These are phyloP conservation scores for Coenobita brevimanus DNA, from an alignment of 1,140 invertebrate genomes.

Conservation along the genomic window DNA sequence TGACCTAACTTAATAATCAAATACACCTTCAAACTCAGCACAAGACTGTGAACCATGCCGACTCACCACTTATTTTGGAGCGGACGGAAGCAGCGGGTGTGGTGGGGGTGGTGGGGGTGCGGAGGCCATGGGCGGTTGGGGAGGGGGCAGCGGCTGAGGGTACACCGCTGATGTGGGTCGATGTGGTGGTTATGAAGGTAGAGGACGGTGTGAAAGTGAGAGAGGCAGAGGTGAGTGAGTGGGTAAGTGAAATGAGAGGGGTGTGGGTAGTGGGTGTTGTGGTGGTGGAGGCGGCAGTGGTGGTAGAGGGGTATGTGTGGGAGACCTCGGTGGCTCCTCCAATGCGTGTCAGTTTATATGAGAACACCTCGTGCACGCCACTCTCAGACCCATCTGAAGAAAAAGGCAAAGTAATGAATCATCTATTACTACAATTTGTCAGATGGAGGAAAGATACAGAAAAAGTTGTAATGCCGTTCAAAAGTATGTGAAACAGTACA, in stretches of 20 bases:
- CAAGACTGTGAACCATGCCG: background rate
- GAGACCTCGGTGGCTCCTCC: conserved; percentile 4
- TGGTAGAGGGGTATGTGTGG: background rate
- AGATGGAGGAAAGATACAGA: no score
- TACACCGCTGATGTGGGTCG: no score
- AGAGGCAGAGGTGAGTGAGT: background rate
- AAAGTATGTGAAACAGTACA: no score
- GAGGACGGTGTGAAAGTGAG: background rate
- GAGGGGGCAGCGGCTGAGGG: no score
- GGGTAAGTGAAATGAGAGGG: background rate
- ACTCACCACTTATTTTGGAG: conserved; percentile 20
- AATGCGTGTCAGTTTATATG: conserved; percentile 66
- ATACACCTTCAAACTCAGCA: background rate
- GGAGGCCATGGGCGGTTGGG: background rate
- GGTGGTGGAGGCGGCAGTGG: conserved; percentile 12
- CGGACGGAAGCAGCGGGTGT: conserved; percentile 6
- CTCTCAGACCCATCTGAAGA: conserved; percentile 54
- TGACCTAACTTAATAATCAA: no score
- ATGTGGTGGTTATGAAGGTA: background rate
- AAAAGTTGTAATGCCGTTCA: no score
- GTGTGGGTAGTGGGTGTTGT: conserved; percentile 5
- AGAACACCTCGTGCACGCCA: conserved; percentile 68
- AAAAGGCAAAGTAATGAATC: no score
- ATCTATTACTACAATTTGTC: no score
- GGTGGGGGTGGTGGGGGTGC: background rate